Conservation (phyloP, 2,797 vertebrate genomes). For the Silurus lanzhouensis region DNA sequence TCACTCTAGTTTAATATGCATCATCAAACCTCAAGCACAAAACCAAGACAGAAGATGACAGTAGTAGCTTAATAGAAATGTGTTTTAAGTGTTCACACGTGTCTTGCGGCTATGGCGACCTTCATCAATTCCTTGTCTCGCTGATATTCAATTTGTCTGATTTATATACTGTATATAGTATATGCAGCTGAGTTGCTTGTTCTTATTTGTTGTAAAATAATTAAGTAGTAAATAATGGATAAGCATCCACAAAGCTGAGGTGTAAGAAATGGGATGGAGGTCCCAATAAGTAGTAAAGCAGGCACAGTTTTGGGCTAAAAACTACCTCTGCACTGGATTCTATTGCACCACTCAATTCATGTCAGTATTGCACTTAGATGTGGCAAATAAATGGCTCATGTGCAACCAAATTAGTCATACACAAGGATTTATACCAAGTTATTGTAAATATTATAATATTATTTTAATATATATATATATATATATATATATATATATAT, state of each 20-base stretch:
- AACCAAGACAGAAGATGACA: neutral
- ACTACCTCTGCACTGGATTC: neutral
- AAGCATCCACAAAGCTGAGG: neutral
- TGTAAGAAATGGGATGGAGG: neutral
- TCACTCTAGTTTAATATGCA: neutral
- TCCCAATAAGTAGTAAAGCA: neutral
- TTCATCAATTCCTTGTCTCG: neutral
- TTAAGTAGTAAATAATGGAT: neutral
- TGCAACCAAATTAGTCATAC: neutral
- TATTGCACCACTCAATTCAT: neutral
- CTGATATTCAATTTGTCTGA: neutral
- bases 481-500: no score
- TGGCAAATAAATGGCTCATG: neutral
- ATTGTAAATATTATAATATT: neutral
- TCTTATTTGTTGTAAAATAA: constrained; percentile 3
- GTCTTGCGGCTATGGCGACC: neutral
- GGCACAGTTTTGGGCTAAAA: neutral
- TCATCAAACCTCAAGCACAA: neutral
- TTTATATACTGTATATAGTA: neutral
- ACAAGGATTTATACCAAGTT: neutral
- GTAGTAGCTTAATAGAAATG: neutral
- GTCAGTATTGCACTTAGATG: neutral
- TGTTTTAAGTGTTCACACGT: neutral
- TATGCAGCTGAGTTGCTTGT: neutral
- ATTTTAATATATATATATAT: no score